These are phyloP conservation scores for Drosophila serrata DNA, from an alignment of 1,140 invertebrate species.

Conservation along the genomic window DNA sequence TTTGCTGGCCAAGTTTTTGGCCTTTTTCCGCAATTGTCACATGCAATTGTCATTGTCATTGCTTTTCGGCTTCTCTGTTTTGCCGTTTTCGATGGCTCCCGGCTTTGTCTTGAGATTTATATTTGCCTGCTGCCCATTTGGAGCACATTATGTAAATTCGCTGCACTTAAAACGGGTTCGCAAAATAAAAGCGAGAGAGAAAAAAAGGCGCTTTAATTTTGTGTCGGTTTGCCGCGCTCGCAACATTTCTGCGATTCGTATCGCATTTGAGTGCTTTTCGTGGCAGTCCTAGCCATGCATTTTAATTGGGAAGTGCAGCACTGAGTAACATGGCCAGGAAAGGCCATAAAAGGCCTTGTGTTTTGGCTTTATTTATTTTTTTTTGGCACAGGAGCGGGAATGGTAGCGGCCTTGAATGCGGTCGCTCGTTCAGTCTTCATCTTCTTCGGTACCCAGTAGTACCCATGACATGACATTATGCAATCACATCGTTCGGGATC, in stretches of 20 bases:
- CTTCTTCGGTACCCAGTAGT: slow-evolving; percentile 46
- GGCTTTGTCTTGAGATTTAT: slow-evolving; percentile 69
- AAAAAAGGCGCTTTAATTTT: slow-evolving; percentile 44
- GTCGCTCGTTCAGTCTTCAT: slow-evolving; percentile 28
- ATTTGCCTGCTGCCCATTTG: slow-evolving; percentile 72
- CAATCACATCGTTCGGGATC: slow-evolving; percentile 24
- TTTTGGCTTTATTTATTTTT: slow-evolving; percentile 4
- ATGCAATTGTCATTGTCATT: slow-evolving; percentile 81
- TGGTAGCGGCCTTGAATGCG: slow-evolving; percentile 49
- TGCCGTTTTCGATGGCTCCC: slow-evolving; percentile 35
- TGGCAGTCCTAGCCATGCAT: slow-evolving; percentile 65
- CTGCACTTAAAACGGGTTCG: slow-evolving; percentile 71
- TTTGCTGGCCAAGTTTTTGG: slow-evolving; percentile 51
- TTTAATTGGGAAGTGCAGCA: slow-evolving; percentile 71
- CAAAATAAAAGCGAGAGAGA: slow-evolving; percentile 4
- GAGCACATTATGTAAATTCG: slow-evolving; percentile 79
- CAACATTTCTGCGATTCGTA: slow-evolving; percentile 39
- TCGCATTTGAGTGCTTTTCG: slow-evolving; percentile 61
- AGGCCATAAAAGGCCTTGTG: slow-evolving; percentile 51
- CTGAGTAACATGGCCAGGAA: slow-evolving; percentile 31
- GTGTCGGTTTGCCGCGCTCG: slow-evolving; percentile 34
- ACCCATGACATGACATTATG: slow-evolving; percentile 50
- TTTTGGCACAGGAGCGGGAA: slow-evolving; percentile 5
- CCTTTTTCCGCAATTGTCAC: slow-evolving; percentile 79
- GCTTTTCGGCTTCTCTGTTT: slow-evolving; percentile 38